Percentiles rank a stretch among this genome's conserved stretches.
Conservation (phyloP, 2,797 vertebrate genomes). For the Telmatherina bonti region DNA sequence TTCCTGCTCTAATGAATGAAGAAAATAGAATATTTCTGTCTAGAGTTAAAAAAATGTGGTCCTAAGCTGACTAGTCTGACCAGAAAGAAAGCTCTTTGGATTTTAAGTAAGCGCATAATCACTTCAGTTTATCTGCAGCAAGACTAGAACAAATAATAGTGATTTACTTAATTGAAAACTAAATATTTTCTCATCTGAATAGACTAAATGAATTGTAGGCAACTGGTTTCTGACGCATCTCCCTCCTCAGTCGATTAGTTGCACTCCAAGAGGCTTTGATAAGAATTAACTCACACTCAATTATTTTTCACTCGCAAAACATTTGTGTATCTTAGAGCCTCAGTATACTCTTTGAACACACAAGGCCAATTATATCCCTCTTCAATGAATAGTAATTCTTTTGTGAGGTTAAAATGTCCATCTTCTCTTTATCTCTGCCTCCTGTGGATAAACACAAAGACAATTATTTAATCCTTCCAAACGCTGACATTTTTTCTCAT, state of each 20-base stretch:
- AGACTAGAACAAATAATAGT: slow-evolving; percentile 82
- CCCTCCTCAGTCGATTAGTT: slow-evolving; percentile 80
- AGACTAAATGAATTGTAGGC: slow-evolving; percentile 81
- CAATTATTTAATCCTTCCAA: slow-evolving; percentile 18
- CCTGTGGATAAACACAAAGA: slow-evolving; percentile 45
- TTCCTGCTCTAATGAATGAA: background rate
- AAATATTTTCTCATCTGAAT: slow-evolving; percentile 84
- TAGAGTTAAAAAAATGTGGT: slow-evolving; percentile 34
- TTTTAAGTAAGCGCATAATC: slow-evolving; percentile 75
- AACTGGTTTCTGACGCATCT: slow-evolving; percentile 78
- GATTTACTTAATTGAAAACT: slow-evolving; percentile 86
- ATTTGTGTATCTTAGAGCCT: slow-evolving; percentile 72
- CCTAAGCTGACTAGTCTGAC: slow-evolving; percentile 51
- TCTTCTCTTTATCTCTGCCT: slow-evolving; percentile 43
- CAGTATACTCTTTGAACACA: slow-evolving; percentile 68
- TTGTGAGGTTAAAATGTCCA: slow-evolving; percentile 58
- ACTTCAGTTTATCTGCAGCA: slow-evolving; percentile 79
- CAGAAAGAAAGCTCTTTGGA: slow-evolving; percentile 59
- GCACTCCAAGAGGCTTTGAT: slow-evolving; percentile 85
- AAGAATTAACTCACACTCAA: slow-evolving; percentile 84
- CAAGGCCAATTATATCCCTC: slow-evolving; percentile 71
- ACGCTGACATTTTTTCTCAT: slow-evolving; percentile 10
- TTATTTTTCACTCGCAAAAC: slow-evolving; percentile 78
- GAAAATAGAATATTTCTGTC: slow-evolving; percentile 15
- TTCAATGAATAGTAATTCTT: slow-evolving; percentile 56